Percentiles rank a stretch among this genome's conserved stretches.
These are phyloP conservation scores for Leucosticte australis DNA, from an alignment of 2,113 vertebrate genomes.

Conservation along the genomic window DNA sequence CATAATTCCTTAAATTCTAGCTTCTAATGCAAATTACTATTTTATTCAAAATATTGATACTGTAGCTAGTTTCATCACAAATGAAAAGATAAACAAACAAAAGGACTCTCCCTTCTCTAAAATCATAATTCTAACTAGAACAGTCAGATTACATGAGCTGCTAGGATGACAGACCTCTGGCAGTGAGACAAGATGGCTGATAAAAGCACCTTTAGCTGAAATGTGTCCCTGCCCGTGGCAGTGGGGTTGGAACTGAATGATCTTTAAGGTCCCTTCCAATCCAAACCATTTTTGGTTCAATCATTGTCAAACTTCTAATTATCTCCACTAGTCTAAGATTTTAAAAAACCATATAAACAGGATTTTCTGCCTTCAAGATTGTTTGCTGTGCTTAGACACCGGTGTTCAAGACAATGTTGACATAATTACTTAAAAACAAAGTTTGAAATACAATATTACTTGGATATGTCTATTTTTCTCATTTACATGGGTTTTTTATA, in stretches of 20 bases:
- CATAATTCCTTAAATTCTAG: background rate
- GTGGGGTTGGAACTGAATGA: background rate
- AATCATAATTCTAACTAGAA: background rate
- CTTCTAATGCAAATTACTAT: background rate
- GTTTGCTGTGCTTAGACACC: background rate
- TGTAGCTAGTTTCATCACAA: background rate
- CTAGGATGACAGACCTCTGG: background rate
- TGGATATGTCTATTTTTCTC: background rate
- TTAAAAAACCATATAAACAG: background rate
- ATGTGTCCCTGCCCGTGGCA: background rate
- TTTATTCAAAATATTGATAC: background rate
- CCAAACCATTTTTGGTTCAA: background rate
- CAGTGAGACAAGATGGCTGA: background rate
- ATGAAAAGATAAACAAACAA: background rate
- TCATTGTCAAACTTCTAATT: background rate
- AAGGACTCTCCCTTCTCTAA: background rate
- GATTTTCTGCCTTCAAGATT: background rate
- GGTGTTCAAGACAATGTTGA: background rate
- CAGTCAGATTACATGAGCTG: background rate
- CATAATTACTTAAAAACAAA: background rate
- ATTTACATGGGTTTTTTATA: background rate
- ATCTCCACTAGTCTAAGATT: background rate
- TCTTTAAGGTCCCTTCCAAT: background rate
- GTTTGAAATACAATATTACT: background rate
- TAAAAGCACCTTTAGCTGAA: background rate